Percentiles rank a stretch among this genome's conserved stretches.
Conservation (phyloP, 2,888 invertebrate genomes). For the Pheosia gnoma region DNA sequence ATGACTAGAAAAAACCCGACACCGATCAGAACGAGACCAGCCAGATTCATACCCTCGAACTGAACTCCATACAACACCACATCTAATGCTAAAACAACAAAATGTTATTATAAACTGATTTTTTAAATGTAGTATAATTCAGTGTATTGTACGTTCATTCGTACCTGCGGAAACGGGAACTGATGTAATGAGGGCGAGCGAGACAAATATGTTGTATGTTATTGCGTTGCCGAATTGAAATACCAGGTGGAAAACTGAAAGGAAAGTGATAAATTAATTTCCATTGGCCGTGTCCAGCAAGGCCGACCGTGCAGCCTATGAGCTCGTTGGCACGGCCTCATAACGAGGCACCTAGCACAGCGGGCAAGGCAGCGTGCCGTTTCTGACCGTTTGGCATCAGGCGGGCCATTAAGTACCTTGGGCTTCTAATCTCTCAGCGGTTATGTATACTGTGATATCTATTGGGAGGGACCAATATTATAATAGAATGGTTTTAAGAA, state of each 20-base stretch:
- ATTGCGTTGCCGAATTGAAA: constrained; percentile 97
- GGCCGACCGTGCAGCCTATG: no score
- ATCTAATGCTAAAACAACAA: constrained; percentile 88
- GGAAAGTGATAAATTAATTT: constrained; percentile 8
- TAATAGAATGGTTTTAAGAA: no score
- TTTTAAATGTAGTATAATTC: constrained; percentile 26
- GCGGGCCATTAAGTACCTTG: no score
- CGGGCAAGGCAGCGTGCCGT: no score
- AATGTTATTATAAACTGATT: not conserved
- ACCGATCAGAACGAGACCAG: constrained; percentile 95
- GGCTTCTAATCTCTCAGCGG: no score
- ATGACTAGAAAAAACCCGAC: constrained; percentile 97
- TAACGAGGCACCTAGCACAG: no score
- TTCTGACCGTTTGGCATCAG: no score
- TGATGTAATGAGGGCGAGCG: constrained; percentile 95
- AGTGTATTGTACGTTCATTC: not conserved
- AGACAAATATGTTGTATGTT: constrained; percentile 97
- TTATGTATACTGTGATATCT: no score
- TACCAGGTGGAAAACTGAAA: constrained; percentile 94
- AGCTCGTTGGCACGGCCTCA: no score
- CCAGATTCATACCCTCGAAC: constrained; percentile 97
- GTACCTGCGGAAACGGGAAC: constrained; percentile 97
- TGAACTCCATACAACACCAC: constrained; percentile 92
- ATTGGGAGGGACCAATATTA: no score
- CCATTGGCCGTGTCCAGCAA: no score